Conservation (phyloP, 2,888 invertebrate genomes). For the Keiferia lycopersicella region DNA sequence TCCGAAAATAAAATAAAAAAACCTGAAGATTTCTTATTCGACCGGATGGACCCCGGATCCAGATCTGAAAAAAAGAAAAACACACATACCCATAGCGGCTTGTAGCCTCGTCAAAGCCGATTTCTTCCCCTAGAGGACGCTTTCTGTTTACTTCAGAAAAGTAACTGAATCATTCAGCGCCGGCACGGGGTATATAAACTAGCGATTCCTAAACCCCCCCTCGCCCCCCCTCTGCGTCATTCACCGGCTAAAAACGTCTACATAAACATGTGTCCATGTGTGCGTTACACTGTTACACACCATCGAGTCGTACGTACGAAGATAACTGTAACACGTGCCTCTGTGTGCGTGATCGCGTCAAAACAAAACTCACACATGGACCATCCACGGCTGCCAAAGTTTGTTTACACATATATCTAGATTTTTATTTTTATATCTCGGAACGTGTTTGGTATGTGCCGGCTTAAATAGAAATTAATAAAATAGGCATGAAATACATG, state of each 20-base stretch:
- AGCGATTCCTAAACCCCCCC: conserved; percentile 42
- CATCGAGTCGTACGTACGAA: conserved; percentile 1
- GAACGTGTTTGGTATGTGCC: too few species aligned
- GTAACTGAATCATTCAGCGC: conserved; percentile 64
- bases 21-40: not conserved
- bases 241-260: conserved; percentile 34
- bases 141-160: conserved; percentile 66
- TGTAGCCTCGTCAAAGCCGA: conserved; percentile 44
- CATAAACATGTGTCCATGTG: conserved; percentile 8
- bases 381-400: not conserved
- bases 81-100: conserved; percentile 68
- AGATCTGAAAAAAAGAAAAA: conserved; percentile 34
- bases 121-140: conserved; percentile 50
- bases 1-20: conserved; percentile 7
- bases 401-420: conserved; percentile 22
- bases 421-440: not conserved
- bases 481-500: too few species aligned
- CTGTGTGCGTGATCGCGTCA: conserved; percentile 38
- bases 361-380: conserved; percentile 37
- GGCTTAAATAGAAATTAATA: too few species aligned
- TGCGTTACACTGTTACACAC: conserved; percentile 28
- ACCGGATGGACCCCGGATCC: conserved; percentile 18
- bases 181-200: conserved; percentile 69
- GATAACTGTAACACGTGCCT: conserved; percentile 5
- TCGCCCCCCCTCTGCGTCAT: conserved; percentile 58